A percentile compares a stretch with the other conserved stretches of the same genome.
Evolutionary conservation across 2,888 invertebrate species (phyloP).

Genomic region (Coenonympha arcania): DNA sequence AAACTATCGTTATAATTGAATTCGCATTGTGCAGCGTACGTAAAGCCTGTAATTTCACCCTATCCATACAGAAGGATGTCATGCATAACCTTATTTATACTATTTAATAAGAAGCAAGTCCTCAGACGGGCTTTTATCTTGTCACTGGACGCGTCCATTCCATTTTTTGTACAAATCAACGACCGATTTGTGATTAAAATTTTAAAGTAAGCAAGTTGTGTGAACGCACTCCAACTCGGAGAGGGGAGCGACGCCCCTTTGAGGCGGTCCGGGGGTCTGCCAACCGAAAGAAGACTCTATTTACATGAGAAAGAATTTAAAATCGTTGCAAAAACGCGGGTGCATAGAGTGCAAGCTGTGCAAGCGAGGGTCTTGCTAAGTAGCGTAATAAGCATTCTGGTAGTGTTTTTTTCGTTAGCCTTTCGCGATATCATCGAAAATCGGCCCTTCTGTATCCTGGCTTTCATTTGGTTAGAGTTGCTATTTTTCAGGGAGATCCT

Average conservation of each 20-base stretch:
- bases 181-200: slow-evolving; percentile 65
- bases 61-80: slow-evolving; percentile 4
- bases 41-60: slow-evolving; percentile 4
- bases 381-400: slow-evolving; percentile 53
- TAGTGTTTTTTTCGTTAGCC: slow-evolving; percentile 50
- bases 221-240: slow-evolving; percentile 44
- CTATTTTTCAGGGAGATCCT: slow-evolving; percentile 19
- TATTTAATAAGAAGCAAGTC: slow-evolving; percentile 19
- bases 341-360: slow-evolving; percentile 63
- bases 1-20: slow-evolving; percentile 8
- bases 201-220: slow-evolving; percentile 62
- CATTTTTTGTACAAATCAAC: slow-evolving; percentile 64
- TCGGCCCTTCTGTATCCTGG: slow-evolving; percentile 8
- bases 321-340: slow-evolving; percentile 19
- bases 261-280: slow-evolving; percentile 54
- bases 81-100: slow-evolving; percentile 9
- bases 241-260: slow-evolving; percentile 67
- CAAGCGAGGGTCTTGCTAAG: slow-evolving; percentile 60
- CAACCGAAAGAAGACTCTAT: slow-evolving; percentile 38
- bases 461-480: slow-evolving; percentile 12
- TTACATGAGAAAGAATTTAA: slow-evolving; percentile 11
- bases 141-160: slow-evolving; percentile 49
- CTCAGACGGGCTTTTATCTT: slow-evolving; percentile 37
- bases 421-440: slow-evolving; percentile 30
- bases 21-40: not conserved